Percentiles rank a stretch among this genome's conserved stretches.
Evolutionary conservation across 2,797 vertebrate species (phyloP).

Genomic region (Euphonia xanthogaster): DNA sequence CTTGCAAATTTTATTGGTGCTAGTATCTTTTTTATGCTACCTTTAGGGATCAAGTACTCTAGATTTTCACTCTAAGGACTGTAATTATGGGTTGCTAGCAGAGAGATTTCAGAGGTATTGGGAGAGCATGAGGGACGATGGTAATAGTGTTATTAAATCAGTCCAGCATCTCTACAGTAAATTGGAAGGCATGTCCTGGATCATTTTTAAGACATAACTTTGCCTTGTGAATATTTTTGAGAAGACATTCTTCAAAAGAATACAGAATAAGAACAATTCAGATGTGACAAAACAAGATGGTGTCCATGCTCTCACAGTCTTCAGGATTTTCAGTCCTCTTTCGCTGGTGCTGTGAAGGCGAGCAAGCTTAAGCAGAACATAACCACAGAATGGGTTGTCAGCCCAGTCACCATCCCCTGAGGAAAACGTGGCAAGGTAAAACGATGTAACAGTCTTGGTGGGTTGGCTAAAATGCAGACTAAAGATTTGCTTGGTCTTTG

Average conservation of each 20-base stretch:
- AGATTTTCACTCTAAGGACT: background rate
- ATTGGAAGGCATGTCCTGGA: background rate
- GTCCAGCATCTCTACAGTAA: background rate
- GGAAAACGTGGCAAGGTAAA: background rate
- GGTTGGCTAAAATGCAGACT: background rate
- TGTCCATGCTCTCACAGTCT: background rate
- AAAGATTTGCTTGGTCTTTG: background rate
- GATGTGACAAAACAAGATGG: background rate
- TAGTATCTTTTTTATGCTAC: background rate
- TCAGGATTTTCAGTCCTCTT: background rate
- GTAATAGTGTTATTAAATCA: background rate
- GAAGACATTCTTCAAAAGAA: background rate
- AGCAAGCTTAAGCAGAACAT: background rate
- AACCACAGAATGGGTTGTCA: background rate
- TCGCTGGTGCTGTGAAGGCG: background rate
- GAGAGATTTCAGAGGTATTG: background rate
- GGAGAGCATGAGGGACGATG: accelerated
- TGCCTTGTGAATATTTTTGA: background rate
- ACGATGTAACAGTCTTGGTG: background rate
- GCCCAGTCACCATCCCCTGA: background rate
- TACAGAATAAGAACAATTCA: background rate
- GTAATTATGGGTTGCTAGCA: background rate
- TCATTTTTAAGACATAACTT: background rate
- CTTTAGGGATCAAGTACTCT: background rate
- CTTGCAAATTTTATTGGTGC: background rate